These are phyloP conservation scores for Antennarius maculatus DNA, from an alignment of 2,797 vertebrate genomes.

Conservation along the genomic window DNA sequence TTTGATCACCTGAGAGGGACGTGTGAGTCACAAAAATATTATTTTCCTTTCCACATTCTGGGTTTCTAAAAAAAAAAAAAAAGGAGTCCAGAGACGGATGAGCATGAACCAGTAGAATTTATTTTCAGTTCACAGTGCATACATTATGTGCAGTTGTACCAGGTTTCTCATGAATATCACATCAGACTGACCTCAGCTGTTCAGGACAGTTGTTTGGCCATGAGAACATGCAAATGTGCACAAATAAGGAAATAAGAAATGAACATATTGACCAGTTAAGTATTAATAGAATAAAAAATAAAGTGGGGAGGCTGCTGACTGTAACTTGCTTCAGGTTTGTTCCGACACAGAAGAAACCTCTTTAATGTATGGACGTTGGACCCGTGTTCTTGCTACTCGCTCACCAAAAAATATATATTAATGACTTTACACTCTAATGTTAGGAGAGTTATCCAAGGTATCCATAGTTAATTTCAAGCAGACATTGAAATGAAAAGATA, in stretches of 20 bases:
- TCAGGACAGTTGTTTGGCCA: constrained; percentile 56
- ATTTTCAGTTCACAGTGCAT: constrained; percentile 82
- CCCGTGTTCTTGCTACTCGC: not conserved
- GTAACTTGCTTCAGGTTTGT: constrained; percentile 20
- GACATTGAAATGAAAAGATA: constrained; percentile 27
- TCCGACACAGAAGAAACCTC: constrained; percentile 4
- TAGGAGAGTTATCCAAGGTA: not conserved
- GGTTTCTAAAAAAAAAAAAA: not conserved
- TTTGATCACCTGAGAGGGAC: no score
- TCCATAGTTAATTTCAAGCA: not conserved
- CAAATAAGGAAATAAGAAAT: constrained; percentile 44
- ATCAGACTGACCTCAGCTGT: constrained; percentile 66
- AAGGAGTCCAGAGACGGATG: constrained; percentile 13
- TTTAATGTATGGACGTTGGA: constrained; percentile 2
- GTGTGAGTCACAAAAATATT: no score
- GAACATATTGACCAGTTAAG: constrained; percentile 36
- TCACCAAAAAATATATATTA: not conserved
- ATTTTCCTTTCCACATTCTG: not conserved
- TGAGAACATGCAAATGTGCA: constrained; percentile 75
- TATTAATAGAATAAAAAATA: constrained; percentile 36
- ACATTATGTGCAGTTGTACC: constrained; percentile 77
- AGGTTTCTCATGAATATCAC: constrained; percentile 70
- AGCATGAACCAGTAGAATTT: constrained; percentile 74
- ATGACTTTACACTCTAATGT: constrained; percentile 1
- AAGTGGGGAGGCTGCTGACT: constrained; percentile 13